phyloP scores from a whole-genome alignment of 2,113 vertebrate genomes.

The Condylura cristata region DNA sequence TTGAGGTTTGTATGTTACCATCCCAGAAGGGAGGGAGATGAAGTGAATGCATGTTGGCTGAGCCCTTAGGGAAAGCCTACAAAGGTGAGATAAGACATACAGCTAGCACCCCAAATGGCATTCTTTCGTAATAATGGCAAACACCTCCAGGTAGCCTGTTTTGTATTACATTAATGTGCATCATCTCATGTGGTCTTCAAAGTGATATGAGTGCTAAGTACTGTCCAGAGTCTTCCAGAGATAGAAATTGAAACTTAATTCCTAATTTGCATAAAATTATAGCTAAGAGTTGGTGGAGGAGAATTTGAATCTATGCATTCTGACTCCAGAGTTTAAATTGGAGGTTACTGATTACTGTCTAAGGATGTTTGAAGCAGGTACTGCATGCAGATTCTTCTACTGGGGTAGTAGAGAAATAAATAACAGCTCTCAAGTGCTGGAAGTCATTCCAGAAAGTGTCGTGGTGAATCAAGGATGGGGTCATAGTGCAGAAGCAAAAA shows the following conservation, averaged over 20 bases:
- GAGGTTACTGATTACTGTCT: neutral
- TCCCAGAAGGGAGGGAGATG: neutral
- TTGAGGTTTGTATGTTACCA: neutral
- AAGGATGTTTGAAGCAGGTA: neutral
- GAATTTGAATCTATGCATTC: neutral
- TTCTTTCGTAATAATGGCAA: neutral
- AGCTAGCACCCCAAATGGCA: neutral
- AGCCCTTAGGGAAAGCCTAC: neutral
- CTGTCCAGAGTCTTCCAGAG: neutral
- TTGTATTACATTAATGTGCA: neutral
- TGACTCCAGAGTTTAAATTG: neutral
- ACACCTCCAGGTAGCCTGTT: neutral
- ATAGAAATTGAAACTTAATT: neutral
- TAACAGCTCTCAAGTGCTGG: neutral
- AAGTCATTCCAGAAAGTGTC: conserved; percentile 80
- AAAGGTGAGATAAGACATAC: neutral
- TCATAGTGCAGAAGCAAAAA: conserved; percentile 50
- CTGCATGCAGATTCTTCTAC: neutral
- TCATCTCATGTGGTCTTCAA: neutral
- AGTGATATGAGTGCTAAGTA: neutral
- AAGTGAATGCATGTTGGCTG: neutral
- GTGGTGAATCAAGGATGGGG: conserved; percentile 78
- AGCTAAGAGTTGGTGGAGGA: neutral
- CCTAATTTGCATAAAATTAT: neutral
- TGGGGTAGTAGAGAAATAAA: neutral